A percentile compares a stretch with the other conserved stretches of the same genome.
Conservation (phyloP, 2,797 vertebrate species). For the Muraenolepis orangiensis region DNA sequence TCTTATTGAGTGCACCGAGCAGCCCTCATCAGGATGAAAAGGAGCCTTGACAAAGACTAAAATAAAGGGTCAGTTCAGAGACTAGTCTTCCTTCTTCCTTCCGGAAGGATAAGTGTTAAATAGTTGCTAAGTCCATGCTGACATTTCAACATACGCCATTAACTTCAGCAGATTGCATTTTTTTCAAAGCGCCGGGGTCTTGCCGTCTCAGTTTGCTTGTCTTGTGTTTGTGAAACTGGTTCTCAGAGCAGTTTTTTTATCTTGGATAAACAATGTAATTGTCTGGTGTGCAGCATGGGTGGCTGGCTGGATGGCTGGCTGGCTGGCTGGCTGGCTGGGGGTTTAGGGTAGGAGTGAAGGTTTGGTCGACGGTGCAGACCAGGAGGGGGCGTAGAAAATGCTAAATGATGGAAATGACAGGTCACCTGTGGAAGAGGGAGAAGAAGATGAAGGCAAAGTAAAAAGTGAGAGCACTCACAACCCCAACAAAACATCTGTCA, state of each 20-base stretch:
- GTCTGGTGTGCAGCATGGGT: neutral
- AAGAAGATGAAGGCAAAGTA: neutral
- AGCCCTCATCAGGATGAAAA: slow-evolving; percentile 55
- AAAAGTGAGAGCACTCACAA: neutral
- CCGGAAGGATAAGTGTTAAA: slow-evolving; percentile 42
- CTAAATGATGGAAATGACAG: slow-evolving; percentile 5
- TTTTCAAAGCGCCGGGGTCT: slow-evolving; percentile 30
- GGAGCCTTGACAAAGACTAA: slow-evolving; percentile 44
- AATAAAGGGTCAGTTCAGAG: slow-evolving; percentile 35
- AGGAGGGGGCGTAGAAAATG: neutral
- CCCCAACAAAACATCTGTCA: neutral
- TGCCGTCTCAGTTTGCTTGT: slow-evolving; percentile 27
- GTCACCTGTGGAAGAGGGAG: neutral
- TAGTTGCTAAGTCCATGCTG: slow-evolving; percentile 40
- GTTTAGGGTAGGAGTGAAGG: neutral
- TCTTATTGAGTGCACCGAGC: slow-evolving; percentile 37
- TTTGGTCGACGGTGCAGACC: neutral
- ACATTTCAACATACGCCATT: slow-evolving; percentile 55
- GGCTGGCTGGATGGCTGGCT: neutral
- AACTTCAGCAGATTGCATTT: slow-evolving; percentile 44
- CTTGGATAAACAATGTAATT: neutral
- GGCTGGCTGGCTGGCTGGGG: too few relatives aligned
- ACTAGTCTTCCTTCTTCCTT: slow-evolving; percentile 40
- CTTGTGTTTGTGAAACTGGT: slow-evolving; percentile 13
- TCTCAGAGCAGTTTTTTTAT: neutral